These are phyloP conservation scores for Tryphoninae sp. DNA, from an alignment of 2,888 invertebrate genomes.

Conservation along the genomic window DNA sequence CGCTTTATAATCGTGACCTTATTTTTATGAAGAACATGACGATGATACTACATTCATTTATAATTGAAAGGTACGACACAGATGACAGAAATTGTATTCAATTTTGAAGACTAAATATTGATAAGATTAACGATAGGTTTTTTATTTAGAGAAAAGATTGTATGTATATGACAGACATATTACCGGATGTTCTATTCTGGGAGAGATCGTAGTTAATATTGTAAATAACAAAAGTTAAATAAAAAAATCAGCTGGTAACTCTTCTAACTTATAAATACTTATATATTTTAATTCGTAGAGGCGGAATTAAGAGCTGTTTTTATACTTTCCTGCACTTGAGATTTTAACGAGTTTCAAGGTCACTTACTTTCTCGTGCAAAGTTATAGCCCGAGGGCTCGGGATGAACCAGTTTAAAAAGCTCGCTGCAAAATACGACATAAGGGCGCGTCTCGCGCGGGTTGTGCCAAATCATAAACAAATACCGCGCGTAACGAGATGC, in stretches of 20 bases:
- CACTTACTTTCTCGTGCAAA: conserved; percentile 11
- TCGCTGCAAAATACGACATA: conserved; percentile 6
- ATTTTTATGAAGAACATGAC: background rate
- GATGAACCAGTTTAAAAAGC: conserved; percentile 29
- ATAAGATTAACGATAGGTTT: too few relatives aligned
- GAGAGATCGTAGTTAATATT: too few relatives aligned
- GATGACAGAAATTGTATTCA: background rate
- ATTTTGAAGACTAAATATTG: background rate
- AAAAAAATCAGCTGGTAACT: background rate
- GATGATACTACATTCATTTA: background rate
- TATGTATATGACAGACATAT: too few relatives aligned
- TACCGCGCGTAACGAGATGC: conserved; percentile 78
- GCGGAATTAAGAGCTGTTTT: too few relatives aligned
- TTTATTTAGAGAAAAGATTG: too few relatives aligned
- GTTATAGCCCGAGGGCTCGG: conserved; percentile 12
- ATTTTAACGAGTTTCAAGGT: background rate
- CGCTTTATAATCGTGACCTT: background rate
- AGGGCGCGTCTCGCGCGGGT: conserved; percentile 59
- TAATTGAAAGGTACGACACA: background rate
- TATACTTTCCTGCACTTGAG: background rate
- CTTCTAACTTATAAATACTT: background rate
- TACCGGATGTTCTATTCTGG: too few relatives aligned
- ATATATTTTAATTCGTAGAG: too few relatives aligned
- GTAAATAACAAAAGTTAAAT: too few relatives aligned
- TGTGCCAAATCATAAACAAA: conserved; percentile 79